Conservation (phyloP, 1,140 invertebrate genomes). For the Panagrolaimus sp. region DNA sequence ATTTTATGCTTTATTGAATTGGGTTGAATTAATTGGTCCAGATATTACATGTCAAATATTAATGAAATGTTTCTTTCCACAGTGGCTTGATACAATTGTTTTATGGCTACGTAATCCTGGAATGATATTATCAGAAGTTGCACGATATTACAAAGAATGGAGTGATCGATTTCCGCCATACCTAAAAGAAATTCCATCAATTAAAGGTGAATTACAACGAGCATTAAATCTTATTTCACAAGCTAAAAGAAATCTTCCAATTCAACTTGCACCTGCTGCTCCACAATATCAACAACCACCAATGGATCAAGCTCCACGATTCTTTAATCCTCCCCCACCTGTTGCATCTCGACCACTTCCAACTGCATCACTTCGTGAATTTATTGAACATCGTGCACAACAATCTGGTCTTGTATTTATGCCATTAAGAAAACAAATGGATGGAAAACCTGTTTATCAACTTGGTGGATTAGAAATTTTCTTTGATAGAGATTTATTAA, state of each 20-base stretch:
- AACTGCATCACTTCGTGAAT: neutral
- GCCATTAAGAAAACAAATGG: neutral
- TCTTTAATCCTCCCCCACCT: neutral
- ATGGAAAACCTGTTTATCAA: conserved; percentile 2
- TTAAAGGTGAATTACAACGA: conserved; percentile 30
- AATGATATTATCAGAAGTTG: conserved; percentile 28
- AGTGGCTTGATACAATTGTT: conserved; percentile 40
- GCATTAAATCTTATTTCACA: neutral
- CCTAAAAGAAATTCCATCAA: conserved; percentile 22
- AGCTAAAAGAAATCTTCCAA: neutral
- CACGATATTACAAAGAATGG: conserved; percentile 45
- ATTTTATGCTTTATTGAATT: conserved; percentile 31
- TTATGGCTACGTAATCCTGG: conserved; percentile 33
- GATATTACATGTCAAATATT: conserved; percentile 46
- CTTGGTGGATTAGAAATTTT: neutral
- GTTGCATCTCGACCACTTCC: neutral
- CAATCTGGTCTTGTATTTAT: neutral
- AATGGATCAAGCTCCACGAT: neutral
- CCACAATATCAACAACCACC: neutral
- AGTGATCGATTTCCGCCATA: conserved; percentile 32
- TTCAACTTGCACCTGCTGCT: neutral
- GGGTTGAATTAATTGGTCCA: conserved; percentile 36
- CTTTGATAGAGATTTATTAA: neutral
- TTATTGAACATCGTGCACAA: neutral
- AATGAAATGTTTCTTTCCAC: conserved; percentile 44